phyloP scores from a whole-genome alignment of 2,797 vertebrate genomes.

The Rhodeus uyekii region DNA sequence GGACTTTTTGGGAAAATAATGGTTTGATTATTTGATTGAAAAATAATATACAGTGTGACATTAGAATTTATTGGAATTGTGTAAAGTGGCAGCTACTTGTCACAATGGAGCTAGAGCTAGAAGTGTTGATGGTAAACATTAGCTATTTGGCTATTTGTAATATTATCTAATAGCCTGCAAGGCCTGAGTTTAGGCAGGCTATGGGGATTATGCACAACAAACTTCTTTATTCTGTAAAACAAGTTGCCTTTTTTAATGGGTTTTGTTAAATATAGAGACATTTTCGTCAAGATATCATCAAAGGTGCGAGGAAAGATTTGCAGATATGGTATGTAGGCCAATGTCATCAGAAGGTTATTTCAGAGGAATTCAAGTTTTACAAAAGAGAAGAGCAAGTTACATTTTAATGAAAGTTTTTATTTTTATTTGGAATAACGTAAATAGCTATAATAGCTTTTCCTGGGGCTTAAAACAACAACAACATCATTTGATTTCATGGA shows the following conservation, averaged over 20 bases:
- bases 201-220: too few species aligned
- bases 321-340: background rate
- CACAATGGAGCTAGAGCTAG: background rate
- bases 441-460: background rate
- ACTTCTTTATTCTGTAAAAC: too few species aligned
- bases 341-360: background rate
- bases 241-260: too few species aligned
- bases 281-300: too few species aligned
- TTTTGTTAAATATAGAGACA: too few species aligned
- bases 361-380: background rate
- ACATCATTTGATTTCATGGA: background rate
- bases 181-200: background rate
- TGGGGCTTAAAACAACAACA: too few species aligned
- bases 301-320: too few species aligned
- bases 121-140: background rate
- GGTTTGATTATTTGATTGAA: background rate
- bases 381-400: background rate
- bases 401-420: background rate
- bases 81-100: background rate
- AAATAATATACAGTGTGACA: background rate
- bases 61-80: background rate
- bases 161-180: background rate
- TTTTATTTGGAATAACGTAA: background rate
- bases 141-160: background rate
- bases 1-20: too few species aligned